Evolutionary conservation across 2,113 vertebrate species (phyloP).

Genomic region (Myocastor coypus): DNA sequence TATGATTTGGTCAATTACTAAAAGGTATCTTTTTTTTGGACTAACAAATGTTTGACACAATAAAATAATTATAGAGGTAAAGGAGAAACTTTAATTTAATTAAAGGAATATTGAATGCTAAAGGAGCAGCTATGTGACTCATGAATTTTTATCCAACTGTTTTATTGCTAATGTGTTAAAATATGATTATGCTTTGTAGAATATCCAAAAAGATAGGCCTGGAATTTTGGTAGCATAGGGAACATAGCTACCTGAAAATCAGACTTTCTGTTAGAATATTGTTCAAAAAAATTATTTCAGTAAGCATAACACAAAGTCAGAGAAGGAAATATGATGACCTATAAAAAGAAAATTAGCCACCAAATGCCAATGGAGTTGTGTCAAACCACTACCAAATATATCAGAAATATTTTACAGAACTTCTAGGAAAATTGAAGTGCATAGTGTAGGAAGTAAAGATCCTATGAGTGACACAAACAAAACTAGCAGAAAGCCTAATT

Average conservation of each 20-base stretch:
- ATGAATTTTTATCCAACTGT: neutral
- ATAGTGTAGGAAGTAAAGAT: neutral
- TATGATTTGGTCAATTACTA: too few species aligned
- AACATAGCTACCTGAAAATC: neutral
- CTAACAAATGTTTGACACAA: neutral
- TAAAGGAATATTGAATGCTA: neutral
- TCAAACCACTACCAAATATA: neutral
- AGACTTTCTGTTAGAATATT: neutral
- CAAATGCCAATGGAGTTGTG: slow-evolving; percentile 23
- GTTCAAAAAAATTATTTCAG: neutral
- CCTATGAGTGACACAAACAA: neutral
- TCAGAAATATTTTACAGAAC: neutral
- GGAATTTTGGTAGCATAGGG: neutral
- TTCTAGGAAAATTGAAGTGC: neutral
- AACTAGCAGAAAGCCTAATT: neutral
- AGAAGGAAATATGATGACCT: slow-evolving; percentile 39
- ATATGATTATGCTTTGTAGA: neutral
- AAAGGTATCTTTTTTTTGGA: neutral
- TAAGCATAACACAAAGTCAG: neutral
- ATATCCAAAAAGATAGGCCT: neutral
- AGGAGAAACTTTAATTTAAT: neutral
- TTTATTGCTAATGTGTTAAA: neutral
- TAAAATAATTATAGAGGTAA: slow-evolving; percentile 6
- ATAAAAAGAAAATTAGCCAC: slow-evolving; percentile 49
- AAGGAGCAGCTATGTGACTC: neutral